Conservation (phyloP, 2,113 vertebrate genomes). For the Brevimyrus niger region DNA sequence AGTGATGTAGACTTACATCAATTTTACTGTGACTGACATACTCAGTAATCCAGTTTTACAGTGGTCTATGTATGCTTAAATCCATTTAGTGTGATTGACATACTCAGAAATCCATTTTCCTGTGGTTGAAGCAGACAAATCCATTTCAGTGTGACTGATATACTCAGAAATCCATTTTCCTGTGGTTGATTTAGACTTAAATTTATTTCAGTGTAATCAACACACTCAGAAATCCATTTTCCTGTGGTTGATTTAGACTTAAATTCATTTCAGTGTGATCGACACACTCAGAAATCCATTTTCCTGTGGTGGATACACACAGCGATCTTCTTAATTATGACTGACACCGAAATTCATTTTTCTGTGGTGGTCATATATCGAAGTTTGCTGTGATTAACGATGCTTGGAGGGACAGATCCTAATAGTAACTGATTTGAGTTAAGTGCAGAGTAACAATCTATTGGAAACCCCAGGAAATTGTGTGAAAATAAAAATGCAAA, state of each 20-base stretch:
- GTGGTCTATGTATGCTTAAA: not conserved
- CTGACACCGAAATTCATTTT: not conserved
- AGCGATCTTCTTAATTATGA: not conserved
- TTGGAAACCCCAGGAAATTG: not conserved
- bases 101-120: not conserved
- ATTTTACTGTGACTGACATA: not conserved
- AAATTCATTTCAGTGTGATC: not conserved
- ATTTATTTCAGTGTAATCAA: not conserved
- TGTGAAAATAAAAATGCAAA: not conserved
- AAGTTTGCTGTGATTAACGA: not conserved
- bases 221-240: not conserved
- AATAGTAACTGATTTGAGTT: not conserved
- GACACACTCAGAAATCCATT: not conserved
- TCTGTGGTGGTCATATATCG: not conserved
- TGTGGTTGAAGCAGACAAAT: not conserved
- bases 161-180: not conserved
- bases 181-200: not conserved
- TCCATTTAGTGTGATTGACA: not conserved
- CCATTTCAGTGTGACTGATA: not conserved
- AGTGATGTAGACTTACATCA: not conserved
- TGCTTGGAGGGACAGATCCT: not conserved
- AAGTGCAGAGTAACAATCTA: not conserved
- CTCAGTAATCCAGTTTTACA: not conserved
- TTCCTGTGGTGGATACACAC: not conserved
- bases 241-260: not conserved